These are phyloP conservation scores for Drosophila antonietae DNA, from an alignment of 2,888 invertebrate genomes.

Conservation along the genomic window DNA sequence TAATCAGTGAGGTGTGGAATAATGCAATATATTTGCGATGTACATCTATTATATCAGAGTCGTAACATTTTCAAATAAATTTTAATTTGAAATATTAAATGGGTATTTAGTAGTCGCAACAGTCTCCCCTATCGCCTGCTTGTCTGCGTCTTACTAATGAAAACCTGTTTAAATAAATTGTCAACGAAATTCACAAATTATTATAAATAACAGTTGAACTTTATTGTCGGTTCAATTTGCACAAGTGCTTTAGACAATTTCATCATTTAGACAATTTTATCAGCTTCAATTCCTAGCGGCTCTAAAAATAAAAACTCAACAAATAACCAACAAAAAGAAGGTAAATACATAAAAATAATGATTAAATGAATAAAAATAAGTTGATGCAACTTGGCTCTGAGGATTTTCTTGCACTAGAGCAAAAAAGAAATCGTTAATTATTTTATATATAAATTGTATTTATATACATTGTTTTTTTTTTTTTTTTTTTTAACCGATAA, in stretches of 20 bases:
- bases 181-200: constrained; percentile 3
- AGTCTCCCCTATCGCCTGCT: background rate
- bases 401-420: constrained; percentile 2
- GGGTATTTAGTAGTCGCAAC: background rate
- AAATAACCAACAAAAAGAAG: background rate
- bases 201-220: constrained; percentile 15
- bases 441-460: background rate
- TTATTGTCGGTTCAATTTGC: constrained; percentile 36
- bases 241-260: constrained; percentile 35
- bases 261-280: constrained; percentile 16
- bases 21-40: background rate
- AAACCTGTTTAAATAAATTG: constrained; percentile 43
- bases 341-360: background rate
- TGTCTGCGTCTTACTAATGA: constrained; percentile 27
- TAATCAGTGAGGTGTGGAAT: background rate
- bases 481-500: constrained; percentile 4
- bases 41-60: background rate
- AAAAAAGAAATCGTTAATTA: background rate
- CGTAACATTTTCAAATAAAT: background rate
- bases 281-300: constrained; percentile 24
- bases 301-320: constrained; percentile 11
- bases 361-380: background rate
- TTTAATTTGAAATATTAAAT: background rate
- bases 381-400: background rate
- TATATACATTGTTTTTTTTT: background rate